A percentile compares a stretch with the other conserved stretches of the same genome.
Conservation (phyloP, 2,797 vertebrate species). For the Euphonia xanthogaster region DNA sequence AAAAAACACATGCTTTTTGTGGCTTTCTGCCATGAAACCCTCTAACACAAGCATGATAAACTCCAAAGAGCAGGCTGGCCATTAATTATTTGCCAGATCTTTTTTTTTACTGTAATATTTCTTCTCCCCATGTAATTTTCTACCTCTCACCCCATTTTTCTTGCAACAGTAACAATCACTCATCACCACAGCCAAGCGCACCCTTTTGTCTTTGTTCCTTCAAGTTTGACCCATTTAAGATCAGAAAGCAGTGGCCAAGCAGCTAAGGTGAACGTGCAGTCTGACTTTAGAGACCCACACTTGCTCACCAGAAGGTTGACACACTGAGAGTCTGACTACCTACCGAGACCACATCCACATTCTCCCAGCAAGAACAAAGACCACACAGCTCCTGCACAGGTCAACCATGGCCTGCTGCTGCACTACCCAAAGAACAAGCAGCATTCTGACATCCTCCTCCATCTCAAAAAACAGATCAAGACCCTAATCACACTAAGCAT, state of each 20-base stretch:
- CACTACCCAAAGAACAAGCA: neutral
- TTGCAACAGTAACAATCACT: neutral
- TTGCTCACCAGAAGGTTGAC: neutral
- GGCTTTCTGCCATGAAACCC: neutral
- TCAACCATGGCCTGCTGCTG: neutral
- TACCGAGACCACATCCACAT: fast-evolving
- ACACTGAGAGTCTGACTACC: neutral
- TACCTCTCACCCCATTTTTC: neutral
- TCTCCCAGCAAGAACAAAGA: neutral
- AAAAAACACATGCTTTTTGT: neutral
- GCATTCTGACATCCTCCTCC: neutral
- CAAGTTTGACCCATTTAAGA: neutral
- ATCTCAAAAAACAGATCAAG: neutral
- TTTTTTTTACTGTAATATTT: neutral
- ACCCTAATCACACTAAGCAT: fast-evolving
- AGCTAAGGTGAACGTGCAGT: neutral
- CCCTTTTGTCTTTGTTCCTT: neutral
- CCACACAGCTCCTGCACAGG: neutral
- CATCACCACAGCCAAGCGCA: neutral
- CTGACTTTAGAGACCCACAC: neutral
- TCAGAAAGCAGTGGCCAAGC: neutral
- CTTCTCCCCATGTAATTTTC: neutral
- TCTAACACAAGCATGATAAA: neutral
- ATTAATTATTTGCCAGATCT: neutral
- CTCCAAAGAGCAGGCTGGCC: neutral